Percentiles rank a stretch among this genome's conserved stretches.
Evolutionary conservation across 2,888 invertebrate species (phyloP).

Genomic region (Nomada hirtipes): DNA sequence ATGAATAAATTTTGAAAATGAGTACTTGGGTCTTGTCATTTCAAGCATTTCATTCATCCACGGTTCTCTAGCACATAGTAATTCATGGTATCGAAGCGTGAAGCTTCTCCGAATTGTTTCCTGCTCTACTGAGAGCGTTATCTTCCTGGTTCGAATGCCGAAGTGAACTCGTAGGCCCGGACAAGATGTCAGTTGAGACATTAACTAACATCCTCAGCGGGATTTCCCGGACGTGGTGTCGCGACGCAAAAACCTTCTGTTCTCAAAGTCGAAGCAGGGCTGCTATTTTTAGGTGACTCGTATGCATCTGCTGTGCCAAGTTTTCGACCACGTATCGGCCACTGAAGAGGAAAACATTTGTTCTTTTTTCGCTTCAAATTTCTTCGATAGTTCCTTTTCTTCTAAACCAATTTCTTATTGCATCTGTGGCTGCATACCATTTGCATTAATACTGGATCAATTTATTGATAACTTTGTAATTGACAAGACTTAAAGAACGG

Average conservation of each 20-base stretch:
- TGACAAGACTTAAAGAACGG: no score
- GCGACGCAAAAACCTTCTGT: conserved; percentile 76
- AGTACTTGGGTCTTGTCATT: no score
- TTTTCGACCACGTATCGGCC: conserved; percentile 56
- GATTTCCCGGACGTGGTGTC: conserved; percentile 70
- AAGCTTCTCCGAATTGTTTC: background rate
- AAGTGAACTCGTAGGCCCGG: background rate
- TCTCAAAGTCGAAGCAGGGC: conserved; percentile 62
- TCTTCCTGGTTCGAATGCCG: conserved; percentile 8
- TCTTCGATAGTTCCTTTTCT: no score
- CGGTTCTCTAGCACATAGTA: background rate
- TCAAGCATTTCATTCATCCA: background rate
- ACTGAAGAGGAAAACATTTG: conserved; percentile 24
- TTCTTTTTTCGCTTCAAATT: background rate
- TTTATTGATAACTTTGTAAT: no score
- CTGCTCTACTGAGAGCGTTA: background rate
- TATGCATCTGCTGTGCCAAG: conserved; percentile 67
- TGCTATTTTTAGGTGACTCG: conserved; percentile 74
- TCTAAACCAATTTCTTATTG: no score
- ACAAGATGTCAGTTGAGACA: conserved; percentile 30
- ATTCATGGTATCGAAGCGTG: background rate
- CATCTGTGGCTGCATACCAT: no score
- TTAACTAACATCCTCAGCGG: conserved; percentile 47
- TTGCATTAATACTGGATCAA: no score
- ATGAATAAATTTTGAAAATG: background rate